Percentiles rank a stretch among this genome's conserved stretches.
Evolutionary conservation across 1,140 invertebrate genomes (phyloP).

Genomic region (Lepidurus arcticus): DNA sequence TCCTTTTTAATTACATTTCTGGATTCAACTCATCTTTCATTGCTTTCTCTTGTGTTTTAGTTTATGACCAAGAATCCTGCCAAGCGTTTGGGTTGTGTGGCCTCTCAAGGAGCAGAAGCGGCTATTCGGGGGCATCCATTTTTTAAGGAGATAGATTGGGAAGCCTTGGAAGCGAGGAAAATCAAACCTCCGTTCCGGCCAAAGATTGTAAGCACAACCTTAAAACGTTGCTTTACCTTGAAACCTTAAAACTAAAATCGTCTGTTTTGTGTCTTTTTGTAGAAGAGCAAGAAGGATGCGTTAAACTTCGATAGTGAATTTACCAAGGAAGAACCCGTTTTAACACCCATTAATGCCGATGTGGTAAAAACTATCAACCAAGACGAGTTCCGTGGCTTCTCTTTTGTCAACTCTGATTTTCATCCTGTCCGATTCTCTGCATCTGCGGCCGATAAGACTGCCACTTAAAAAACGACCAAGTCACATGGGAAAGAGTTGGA

Average conservation of each 20-base stretch:
- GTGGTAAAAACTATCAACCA: slow-evolving; percentile 91
- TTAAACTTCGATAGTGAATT: slow-evolving; percentile 99
- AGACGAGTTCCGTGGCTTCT: slow-evolving; percentile 96
- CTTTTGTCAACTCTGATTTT: slow-evolving; percentile 90
- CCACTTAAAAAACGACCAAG: slow-evolving; percentile 3
- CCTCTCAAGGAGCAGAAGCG: slow-evolving; percentile 65
- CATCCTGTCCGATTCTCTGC: slow-evolving; percentile 59
- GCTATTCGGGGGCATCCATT: slow-evolving; percentile 90
- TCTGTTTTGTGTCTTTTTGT: slow-evolving; percentile 45
- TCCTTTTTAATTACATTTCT: background rate
- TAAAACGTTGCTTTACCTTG: slow-evolving; percentile 2
- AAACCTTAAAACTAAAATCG: slow-evolving; percentile 5
- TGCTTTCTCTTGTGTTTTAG: slow-evolving; percentile 47
- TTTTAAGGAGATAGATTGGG: slow-evolving; percentile 96
- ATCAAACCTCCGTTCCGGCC: slow-evolving; percentile 96
- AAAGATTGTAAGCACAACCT: slow-evolving; percentile 77
- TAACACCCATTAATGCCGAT: slow-evolving; percentile 88
- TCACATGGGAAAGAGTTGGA: background rate
- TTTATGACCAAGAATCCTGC: slow-evolving; percentile 98
- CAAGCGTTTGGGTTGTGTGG: slow-evolving; percentile 84
- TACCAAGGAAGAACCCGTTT: slow-evolving; percentile 92
- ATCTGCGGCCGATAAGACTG: slow-evolving; percentile 19
- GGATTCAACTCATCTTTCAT: background rate
- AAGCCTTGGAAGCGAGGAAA: slow-evolving; percentile 78
- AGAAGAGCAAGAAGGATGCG: slow-evolving; percentile 96